Base-by-base conservation (phyloP, 2,797 vertebrate species). In the Ammospiza maritima region DNA sequence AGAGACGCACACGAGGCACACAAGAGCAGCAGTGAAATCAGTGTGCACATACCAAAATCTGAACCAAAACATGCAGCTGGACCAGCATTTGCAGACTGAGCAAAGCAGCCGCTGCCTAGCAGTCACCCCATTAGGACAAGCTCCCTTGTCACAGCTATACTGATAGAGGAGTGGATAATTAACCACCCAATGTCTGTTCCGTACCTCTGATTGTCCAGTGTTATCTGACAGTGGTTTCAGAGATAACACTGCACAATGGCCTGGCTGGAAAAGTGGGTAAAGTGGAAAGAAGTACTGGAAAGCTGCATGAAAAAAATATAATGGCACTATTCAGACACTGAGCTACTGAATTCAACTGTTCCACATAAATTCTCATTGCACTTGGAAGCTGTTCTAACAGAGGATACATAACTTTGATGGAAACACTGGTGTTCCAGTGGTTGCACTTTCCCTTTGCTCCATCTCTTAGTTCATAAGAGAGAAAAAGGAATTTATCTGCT, bases 161-260 rank as follows among this genome's bases (percentile, higher is more conserved):
- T 53, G 89, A 88, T 57, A 85, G 34, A 92, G 21, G 23, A 57
- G 94, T 60, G 85, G 78, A 93, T 94, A 85, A 94, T 93, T 66
- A 92, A 92, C 88, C 21, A 67, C 32, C 58, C 38, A 4, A 12
- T 21, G 65, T 53, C 88, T 88, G 38, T 29, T 60, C n/a, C 42
- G 51, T 72, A 86, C 72, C 40, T 77, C 38, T 1, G 2, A 77
- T 72, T 84, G 84, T 64, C 57, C 90, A 61, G 36, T 6, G 45
- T 83, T 94, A 96, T 62, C 94, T 89, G 86, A 57, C 80, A 70
- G 76, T 25, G 74, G 16, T 44, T 75, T 67, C 65, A 21, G 73
- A 91, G 77, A 88, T 29, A 95, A 80, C 79, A 66, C 61, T 15
- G 67, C 57, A 96, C 96, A 96, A 90, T 36, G 34, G 86, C n/a